Percentiles rank a stretch among this genome's conserved stretches.
These are phyloP conservation scores for Trichosurus vulpecula DNA, from an alignment of 2,797 vertebrate genomes.

Conservation along the genomic window DNA sequence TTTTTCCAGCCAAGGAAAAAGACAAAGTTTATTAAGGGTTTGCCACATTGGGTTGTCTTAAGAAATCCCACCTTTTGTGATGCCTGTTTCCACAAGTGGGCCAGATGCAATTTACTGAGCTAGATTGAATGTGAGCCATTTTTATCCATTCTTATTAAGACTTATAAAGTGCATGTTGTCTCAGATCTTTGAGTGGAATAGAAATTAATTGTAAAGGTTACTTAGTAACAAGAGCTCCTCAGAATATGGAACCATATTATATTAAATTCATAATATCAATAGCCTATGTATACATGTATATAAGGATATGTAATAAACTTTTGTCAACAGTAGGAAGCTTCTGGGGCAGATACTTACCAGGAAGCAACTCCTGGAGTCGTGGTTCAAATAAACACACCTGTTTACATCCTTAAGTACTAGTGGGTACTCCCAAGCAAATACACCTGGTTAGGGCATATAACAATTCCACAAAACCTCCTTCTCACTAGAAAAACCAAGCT, in stretches of 20 bases:
- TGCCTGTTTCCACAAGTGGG: too few species aligned
- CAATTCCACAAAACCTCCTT: not conserved
- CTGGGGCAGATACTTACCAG: not conserved
- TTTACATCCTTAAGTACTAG: not conserved
- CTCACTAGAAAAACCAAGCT: not conserved
- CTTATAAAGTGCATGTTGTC: not conserved
- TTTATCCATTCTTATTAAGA: not conserved
- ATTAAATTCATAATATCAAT: fast-evolving
- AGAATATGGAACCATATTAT: not conserved
- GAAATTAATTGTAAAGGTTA: slow-evolving; percentile 6
- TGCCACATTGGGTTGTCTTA: too few species aligned
- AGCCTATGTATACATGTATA: not conserved
- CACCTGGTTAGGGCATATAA: not conserved
- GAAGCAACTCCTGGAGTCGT: not conserved
- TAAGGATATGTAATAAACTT: not conserved
- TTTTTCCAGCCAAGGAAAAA: too few species aligned
- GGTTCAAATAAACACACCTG: slow-evolving; percentile 24
- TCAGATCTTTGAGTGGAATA: not conserved
- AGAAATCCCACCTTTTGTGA: too few species aligned
- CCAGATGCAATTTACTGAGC: too few species aligned
- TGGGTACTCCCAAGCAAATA: not conserved
- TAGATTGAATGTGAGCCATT: too few species aligned
- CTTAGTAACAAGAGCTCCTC: not conserved
- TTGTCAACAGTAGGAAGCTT: not conserved
- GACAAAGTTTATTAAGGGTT: too few species aligned